Conservation (phyloP, 2,888 invertebrate genomes). For the Clepsis dumicolana region DNA sequence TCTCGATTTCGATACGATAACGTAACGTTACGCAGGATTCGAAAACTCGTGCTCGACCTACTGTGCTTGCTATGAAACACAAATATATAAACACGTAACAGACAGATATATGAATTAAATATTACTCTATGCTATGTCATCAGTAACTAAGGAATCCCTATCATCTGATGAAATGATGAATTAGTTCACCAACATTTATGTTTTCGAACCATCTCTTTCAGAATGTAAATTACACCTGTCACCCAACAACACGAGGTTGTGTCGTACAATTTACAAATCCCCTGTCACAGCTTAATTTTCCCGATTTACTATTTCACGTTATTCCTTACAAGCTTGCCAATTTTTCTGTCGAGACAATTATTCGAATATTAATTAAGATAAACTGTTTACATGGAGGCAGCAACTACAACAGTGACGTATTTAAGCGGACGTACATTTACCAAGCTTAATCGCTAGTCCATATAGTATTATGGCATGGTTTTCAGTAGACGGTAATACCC, state of each 20-base stretch:
- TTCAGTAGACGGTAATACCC: background rate
- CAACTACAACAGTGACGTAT: background rate
- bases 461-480: background rate
- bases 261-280: constrained; percentile 34
- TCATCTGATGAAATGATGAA: too few relatives aligned
- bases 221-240: constrained; percentile 28
- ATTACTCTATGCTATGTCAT: too few relatives aligned
- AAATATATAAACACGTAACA: too few relatives aligned
- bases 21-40: too few relatives aligned
- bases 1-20: too few relatives aligned
- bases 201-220: constrained; percentile 31
- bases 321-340: constrained; percentile 11
- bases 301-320: constrained; percentile 7
- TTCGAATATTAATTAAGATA: background rate
- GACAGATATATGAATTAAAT: too few relatives aligned
- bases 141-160: too few relatives aligned
- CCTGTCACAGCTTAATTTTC: constrained; percentile 21
- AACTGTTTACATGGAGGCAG: background rate
- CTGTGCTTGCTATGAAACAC: too few relatives aligned
- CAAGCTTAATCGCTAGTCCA: background rate
- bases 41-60: too few relatives aligned
- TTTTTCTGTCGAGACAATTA: background rate
- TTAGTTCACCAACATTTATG: background rate
- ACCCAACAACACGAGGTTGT: background rate
- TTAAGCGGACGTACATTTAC: background rate